A percentile compares a stretch with the other conserved stretches of the same genome.
phyloP scores from a whole-genome alignment of 64 coral and sea anemone species.

The Platygyra sinensis region DNA sequence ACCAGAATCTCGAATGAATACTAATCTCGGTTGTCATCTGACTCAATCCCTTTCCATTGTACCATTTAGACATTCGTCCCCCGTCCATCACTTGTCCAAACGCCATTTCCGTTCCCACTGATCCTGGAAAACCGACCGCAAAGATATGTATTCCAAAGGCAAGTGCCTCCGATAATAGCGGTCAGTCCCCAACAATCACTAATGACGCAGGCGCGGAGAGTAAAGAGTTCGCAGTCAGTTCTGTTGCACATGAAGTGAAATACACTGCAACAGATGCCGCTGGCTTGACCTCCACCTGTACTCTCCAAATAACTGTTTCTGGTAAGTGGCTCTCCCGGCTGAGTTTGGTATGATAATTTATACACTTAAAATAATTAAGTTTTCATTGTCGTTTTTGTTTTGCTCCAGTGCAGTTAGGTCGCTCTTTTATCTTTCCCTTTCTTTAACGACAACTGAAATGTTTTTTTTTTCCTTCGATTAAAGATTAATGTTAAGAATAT shows the following conservation, averaged over 20 bases:
- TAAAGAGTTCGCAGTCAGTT: conserved; percentile 65
- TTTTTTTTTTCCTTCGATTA: too few species aligned
- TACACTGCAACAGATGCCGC: conserved; percentile 81
- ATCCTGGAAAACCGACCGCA: conserved; percentile 42
- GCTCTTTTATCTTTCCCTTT: too few species aligned
- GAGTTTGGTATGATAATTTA: not conserved
- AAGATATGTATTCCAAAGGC: conserved; percentile 64
- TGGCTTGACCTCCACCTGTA: conserved; percentile 58
- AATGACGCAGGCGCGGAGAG: conserved; percentile 47
- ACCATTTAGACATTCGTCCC: conserved; percentile 22
- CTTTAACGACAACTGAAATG: too few species aligned
- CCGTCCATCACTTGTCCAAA: conserved; percentile 61
- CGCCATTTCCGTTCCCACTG: conserved; percentile 49
- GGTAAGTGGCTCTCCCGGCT: conserved; percentile 28
- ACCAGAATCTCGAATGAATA: too few species aligned
- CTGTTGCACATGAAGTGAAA: conserved; percentile 52
- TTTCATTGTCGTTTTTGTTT: not conserved
- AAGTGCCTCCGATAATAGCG: conserved; percentile 76
- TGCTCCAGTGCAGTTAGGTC: too few species aligned
- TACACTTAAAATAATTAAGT: not conserved
- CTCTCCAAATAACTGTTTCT: conserved; percentile 75
- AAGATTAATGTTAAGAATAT: too few species aligned
- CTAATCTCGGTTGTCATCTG: too few species aligned
- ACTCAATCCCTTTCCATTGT: not conserved
- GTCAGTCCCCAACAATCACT: conserved; percentile 54